Percentiles rank a stretch among this genome's conserved stretches.
Evolutionary conservation across 2,113 vertebrate genomes (phyloP).

Genomic region (Climacteris rufus): DNA sequence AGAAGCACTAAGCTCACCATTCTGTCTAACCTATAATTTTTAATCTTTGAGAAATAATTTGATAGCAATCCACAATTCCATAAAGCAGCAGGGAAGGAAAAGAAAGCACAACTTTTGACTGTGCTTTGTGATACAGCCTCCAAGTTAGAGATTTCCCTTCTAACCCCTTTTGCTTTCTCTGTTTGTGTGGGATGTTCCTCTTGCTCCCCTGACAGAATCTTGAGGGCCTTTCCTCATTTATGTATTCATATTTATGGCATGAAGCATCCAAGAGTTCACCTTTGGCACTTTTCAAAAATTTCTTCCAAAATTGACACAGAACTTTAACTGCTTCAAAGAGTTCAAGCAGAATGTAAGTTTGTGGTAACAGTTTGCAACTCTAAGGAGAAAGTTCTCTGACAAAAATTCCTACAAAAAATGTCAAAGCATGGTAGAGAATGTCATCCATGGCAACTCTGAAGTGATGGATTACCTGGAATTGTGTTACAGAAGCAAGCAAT

Average conservation of each 20-base stretch:
- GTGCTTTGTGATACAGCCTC: neutral
- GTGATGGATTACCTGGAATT: neutral
- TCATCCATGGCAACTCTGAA: neutral
- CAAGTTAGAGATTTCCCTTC: neutral
- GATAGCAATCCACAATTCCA: neutral
- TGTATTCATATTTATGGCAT: neutral
- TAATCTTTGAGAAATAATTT: neutral
- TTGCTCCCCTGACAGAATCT: neutral
- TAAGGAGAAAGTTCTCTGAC: neutral
- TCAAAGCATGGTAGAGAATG: neutral
- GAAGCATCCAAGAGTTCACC: neutral
- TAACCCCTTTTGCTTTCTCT: neutral
- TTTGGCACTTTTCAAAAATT: neutral
- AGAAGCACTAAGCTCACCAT: neutral
- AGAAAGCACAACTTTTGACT: neutral
- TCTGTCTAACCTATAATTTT: neutral
- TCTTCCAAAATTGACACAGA: neutral
- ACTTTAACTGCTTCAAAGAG: neutral
- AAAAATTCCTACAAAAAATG: neutral
- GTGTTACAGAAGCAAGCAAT: neutral
- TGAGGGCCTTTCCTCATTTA: neutral
- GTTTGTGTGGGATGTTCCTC: neutral
- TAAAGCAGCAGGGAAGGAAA: neutral
- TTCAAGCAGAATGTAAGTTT: neutral
- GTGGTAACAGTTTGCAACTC: neutral